Percentiles rank a stretch among this genome's conserved stretches.
These are phyloP conservation scores for Pica pica DNA, from an alignment of 2,113 vertebrate species.

Conservation along the genomic window DNA sequence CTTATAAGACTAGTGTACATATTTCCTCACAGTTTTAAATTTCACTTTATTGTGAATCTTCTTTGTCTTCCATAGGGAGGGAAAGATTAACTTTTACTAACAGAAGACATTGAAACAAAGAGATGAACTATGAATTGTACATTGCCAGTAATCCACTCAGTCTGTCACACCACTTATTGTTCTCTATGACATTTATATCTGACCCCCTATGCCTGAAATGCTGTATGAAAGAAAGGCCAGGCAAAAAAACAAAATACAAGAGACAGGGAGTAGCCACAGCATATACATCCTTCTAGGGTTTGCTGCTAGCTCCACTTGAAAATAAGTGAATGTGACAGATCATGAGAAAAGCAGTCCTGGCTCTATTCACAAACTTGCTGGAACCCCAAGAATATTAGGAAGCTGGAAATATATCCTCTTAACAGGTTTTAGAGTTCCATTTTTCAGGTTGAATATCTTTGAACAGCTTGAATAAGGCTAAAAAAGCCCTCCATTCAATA, in stretches of 20 bases:
- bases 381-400: not conserved
- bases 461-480: not conserved
- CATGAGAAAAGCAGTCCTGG: not conserved
- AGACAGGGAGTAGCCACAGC: accelerated
- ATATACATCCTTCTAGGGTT: not conserved
- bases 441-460: not conserved
- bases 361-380: not conserved
- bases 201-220: not conserved
- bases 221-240: not conserved
- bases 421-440: not conserved
- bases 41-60: not conserved
- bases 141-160: not conserved
- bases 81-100: not conserved
- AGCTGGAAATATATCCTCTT: not conserved
- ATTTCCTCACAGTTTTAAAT: not conserved
- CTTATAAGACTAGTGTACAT: not conserved
- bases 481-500: not conserved
- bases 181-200: not conserved
- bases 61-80: not conserved
- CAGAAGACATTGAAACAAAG: not conserved
- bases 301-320: not conserved
- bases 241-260: not conserved
- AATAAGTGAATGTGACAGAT: not conserved
- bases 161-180: not conserved
- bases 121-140: accelerated